Evolutionary conservation across 2,797 vertebrate species (phyloP), one percentile per base, ranked within the genome.

Genomic region (Alosa sapidissima): DNA sequence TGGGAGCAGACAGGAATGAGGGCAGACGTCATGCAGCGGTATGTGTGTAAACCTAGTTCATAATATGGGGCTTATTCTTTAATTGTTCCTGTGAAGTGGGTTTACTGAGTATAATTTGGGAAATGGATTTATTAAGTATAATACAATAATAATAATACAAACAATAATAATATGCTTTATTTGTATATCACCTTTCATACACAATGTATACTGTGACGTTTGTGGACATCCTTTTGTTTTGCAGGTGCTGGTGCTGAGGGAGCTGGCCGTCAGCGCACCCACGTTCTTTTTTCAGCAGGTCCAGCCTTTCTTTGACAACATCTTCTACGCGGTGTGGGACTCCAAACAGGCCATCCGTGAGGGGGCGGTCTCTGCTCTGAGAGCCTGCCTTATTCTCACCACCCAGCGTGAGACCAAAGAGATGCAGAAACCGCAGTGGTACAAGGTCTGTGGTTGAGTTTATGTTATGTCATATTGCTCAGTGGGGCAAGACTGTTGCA

Each of bases 241-340:
- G 0, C 91, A 99, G 98, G 98, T 99, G 88, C 95, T 99, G 87
- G 98, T 99, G 83, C 91, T 99, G 90, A 96, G 98, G 81, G 98
- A 99, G 92, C 93, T 99, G 93, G 98, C 98, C 52, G 96, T 99
- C 91, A 99, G 98, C 0, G 98, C 98, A 0, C 98, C 98, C 86
- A 99, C 98, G 10, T 99, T 99, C 96, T 99, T 99, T 93, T 99
- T 99, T 91, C 98, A 99, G 89, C 98, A 99, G 96, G 98, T 99
- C 68, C 98, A 99, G 86, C 97, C 98, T 0, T 99, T 99, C 93
- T 99, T 99, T 82, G 98, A 99, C 92, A 99, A 97, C 91, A 97
- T 99, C 86, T 99, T 99, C 89, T 97, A 97, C 51, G 98, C 97
- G 0, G 98, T 99, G 10, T 99, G 98, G 98, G 98, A 99, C 93